Evolutionary conservation across 2,888 invertebrate genomes (phyloP), one percentile per base, ranked within the genome.

Genomic region (Liodrosophila aerea): DNA sequence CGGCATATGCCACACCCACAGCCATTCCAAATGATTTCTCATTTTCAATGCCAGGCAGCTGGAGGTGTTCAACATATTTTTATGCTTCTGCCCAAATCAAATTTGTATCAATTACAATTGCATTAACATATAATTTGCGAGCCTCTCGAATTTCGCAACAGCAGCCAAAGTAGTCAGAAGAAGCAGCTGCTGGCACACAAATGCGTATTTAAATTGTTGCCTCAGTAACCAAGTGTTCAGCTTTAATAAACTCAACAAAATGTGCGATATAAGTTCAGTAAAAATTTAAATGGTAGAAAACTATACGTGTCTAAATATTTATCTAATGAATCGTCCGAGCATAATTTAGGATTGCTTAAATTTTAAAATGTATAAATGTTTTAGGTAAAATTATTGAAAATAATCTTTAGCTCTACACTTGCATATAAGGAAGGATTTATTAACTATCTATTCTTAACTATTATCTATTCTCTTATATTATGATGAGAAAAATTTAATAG

Each of bases 61-160:
- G 9, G 36, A 36, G 1, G n/a, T 9, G 1, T 5, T 39, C 64
- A 60, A 53, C 65, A 72, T 67, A 65, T 67, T 68, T 75, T 80
- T 74, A 63, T 63, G 76, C 64, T 62, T 62, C 49, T 53, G 15
- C 43, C 64, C 61, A 78, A 83, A 85, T 85, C 85, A 85, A 85
- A 85, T 85, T 85, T 85, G 85, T 85, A 85, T 85, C 85, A 85
- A 85, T 85, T 85, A 85, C 85, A 85, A 78, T 85, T 84, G 81
- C 85, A 76, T 84, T 85, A 85, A 78, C 78, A 85, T 74, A 81
- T 81, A 76, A 82, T 85, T 83, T 83, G 81, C 65, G 71, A 34
- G 56, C 65, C 51, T 59, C 68, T 82, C 76, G 66, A 58, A 71
- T 80, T 71, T 72, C 61, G 15, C 47, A 50, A 34, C 40, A 33